These are phyloP conservation scores for Centropus unirufus DNA, from an alignment of 2,113 vertebrate genomes.

Conservation along the genomic window DNA sequence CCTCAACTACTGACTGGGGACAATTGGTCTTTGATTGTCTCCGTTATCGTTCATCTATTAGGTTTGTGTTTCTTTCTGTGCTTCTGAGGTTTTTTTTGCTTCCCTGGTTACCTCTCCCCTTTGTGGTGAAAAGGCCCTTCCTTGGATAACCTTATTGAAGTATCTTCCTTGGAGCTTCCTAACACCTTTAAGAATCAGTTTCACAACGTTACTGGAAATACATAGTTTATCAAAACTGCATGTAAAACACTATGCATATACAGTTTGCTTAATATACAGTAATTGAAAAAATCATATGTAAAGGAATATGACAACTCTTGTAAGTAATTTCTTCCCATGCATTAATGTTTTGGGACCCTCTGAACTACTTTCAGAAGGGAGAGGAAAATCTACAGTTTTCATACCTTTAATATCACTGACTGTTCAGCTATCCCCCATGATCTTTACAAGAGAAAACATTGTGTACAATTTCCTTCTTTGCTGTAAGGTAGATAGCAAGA, in stretches of 20 bases:
- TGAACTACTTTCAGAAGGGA: background rate
- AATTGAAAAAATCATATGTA: background rate
- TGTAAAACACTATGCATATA: background rate
- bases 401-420: background rate
- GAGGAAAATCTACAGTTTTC: background rate
- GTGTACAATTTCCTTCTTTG: background rate
- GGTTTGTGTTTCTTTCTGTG: accelerated
- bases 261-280: background rate
- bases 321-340: background rate
- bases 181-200: background rate
- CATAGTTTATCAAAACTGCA: background rate
- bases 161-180: background rate
- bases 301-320: background rate
- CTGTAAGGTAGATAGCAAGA: background rate
- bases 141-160: background rate
- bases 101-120: background rate
- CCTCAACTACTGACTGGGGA: background rate
- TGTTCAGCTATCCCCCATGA: background rate
- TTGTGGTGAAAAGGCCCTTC: background rate
- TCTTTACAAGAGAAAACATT: background rate
- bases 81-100: background rate
- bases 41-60: background rate
- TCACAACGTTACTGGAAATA: background rate
- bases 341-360: background rate
- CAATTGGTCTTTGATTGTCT: background rate